phyloP scores from a whole-genome alignment of 2,888 invertebrate species.

The Dusona sp. region DNA sequence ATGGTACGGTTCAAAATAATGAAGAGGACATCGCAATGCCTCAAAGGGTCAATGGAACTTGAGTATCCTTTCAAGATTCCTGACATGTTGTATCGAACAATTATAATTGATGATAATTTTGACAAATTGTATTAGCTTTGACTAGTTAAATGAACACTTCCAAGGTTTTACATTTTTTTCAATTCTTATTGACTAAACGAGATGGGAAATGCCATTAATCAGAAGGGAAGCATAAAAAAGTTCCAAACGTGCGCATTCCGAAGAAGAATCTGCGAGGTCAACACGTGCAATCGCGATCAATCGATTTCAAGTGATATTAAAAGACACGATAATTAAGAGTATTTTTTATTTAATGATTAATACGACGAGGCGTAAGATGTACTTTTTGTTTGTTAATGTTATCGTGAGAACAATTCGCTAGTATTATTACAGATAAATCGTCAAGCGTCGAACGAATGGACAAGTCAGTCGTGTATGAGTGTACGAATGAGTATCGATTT shows the following conservation, averaged over 20 bases:
- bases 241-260: slow-evolving; percentile 10
- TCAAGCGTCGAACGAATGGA: slow-evolving; percentile 46
- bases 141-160: not conserved
- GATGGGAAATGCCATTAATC: not conserved
- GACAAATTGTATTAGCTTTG: not conserved
- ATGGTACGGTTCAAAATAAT: slow-evolving; percentile 34
- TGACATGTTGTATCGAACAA: not conserved
- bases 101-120: not conserved
- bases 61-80: not conserved
- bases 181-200: not conserved
- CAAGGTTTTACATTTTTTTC: not conserved
- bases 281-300: slow-evolving; percentile 65
- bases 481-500: slow-evolving; percentile 29
- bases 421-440: slow-evolving; percentile 68
- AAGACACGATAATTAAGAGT: slow-evolving; percentile 65
- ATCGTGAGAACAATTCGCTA: slow-evolving; percentile 64
- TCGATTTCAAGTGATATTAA: slow-evolving; percentile 69
- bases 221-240: not conserved
- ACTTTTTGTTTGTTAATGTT: slow-evolving; percentile 44
- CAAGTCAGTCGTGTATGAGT: slow-evolving; percentile 45
- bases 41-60: not conserved
- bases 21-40: not conserved
- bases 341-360: slow-evolving; percentile 64
- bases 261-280: slow-evolving; percentile 41
- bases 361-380: slow-evolving; percentile 61